Evolutionary conservation across 2,113 vertebrate genomes (phyloP), one percentile per base, ranked within the genome.

Genomic region (Macaca nemestrina): DNA sequence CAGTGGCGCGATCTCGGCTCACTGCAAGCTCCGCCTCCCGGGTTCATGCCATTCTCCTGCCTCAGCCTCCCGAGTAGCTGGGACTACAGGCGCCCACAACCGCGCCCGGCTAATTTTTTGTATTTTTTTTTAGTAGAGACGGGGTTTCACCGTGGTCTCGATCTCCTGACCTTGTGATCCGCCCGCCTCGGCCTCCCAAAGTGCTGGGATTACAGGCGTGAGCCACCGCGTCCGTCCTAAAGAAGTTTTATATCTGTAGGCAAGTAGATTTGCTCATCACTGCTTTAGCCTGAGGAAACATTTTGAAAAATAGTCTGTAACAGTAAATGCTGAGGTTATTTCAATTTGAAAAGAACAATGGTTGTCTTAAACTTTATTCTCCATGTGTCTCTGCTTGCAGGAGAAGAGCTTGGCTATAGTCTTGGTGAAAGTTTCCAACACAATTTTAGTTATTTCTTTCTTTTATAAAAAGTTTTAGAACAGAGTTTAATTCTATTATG

Each of bases 281-380:
- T 30, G 38, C 94, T 76, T 1, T 84, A 92, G 88, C 27, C 67
- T 92, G 67, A 72, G 43, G 79, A 95, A 38, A 35, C 32, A 8
- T 85, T 85, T 90, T 80, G 70, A 83, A 92, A 90, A 89, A 85
- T 92, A 86, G 95, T 85, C 32, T 79, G 22, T 45, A 76, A 88
- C 55, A 68, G 45, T 82, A 76, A 89, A 76, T 95, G 17, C 72
- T 88, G 79, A 89, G 61, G 72, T 92, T 72, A 64, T 92, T 92
- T 96, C 96, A 91, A 85, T 93, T 96, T 64, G 55, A 52, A 90
- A 91, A 81, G 72, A 96, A 85, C 90, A 93, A 84, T 61, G 72
- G 11, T 43, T 97, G 72, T 92, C 72, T 95, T 85, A 35, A 93
- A 81, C 83, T 92, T 91, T 89, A 52, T 88, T 81, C 78, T 78